Evolutionary conservation across 2,113 vertebrate genomes (phyloP), one percentile per base, ranked within the genome.

Genomic region (Ginglymostoma cirratum): DNA sequence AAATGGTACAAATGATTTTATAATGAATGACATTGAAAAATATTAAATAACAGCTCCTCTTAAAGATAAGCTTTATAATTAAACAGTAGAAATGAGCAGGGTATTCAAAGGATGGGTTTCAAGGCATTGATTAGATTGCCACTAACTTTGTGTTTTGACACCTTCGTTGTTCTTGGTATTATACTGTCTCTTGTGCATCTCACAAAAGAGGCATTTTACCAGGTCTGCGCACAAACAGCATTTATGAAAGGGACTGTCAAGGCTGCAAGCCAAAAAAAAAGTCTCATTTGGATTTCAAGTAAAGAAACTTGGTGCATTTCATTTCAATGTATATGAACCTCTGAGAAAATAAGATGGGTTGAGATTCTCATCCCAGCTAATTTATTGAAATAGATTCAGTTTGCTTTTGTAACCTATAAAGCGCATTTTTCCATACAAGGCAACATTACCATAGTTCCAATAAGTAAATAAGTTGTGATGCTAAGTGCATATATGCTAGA

Each of bases 61-160:
- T 98, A 97, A 96, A 98, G 97, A 98, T 98, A 98, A 98, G 98
- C 97, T 97, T 97, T 97, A 97, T 98, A 98, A 98, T 98, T 98
- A 98, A 97, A 98, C 97, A 97, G 97, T 97, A 97, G 98, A 98
- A 98, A 98, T 98, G 98, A 98, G 97, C 97, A 98, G 97, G 98
- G 97, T 97, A 98, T 99, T 99, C 98, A 99, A 98, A 98, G 97
- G 97, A 97, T 98, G 98, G 98, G 98, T 98, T 98, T 98, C 98
- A 98, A 98, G 98, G 98, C 98, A 98, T 98, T 99, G 98, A 99
- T 99, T 98, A 98, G 98, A 98, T 99, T 99, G 98, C 97, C 97
- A 98, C 97, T 97, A 98, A 98, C 98, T 98, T 98, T 97, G 97
- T 98, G 98, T 98, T 98, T 98, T 98, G 98, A 98, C 98, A 98